Percentiles rank a stretch among this genome's conserved stretches.
These are phyloP conservation scores for Erannis defoliaria DNA, from an alignment of 2,888 invertebrate species.

Conservation along the genomic window DNA sequence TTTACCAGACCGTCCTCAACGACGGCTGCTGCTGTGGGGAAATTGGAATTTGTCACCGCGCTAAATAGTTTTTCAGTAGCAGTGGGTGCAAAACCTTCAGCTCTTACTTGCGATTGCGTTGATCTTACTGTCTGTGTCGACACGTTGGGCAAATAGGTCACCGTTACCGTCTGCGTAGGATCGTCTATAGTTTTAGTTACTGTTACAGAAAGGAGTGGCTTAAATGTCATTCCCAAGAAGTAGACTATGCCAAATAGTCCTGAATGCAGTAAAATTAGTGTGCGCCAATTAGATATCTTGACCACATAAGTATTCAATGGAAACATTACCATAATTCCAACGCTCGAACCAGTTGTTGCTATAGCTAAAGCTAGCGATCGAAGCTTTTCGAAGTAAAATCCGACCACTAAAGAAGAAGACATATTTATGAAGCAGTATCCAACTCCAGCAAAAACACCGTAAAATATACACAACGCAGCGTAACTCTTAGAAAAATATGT, in stretches of 20 bases:
- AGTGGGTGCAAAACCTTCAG: slow-evolving; percentile 51
- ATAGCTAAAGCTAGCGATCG: slow-evolving; percentile 72
- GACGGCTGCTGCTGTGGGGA: slow-evolving; percentile 74
- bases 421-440: slow-evolving; percentile 74
- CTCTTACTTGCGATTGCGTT: slow-evolving; percentile 51
- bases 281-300: slow-evolving; percentile 71
- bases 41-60: slow-evolving; percentile 65
- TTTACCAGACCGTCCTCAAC: slow-evolving; percentile 55
- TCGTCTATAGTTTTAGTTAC: slow-evolving; percentile 67
- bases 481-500: slow-evolving; percentile 68
- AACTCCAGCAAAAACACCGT: slow-evolving; percentile 69
- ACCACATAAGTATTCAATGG: slow-evolving; percentile 68
- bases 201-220: slow-evolving; percentile 71
- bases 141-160: slow-evolving; percentile 74
- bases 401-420: slow-evolving; percentile 69
- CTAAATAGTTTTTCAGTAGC: slow-evolving; percentile 56
- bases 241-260: slow-evolving; percentile 69
- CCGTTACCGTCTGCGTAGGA: slow-evolving; percentile 65
- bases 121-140: slow-evolving; percentile 53
- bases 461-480: slow-evolving; percentile 63
- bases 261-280: slow-evolving; percentile 70
- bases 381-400: slow-evolving; percentile 78
- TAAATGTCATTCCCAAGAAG: slow-evolving; percentile 72
- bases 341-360: slow-evolving; percentile 70
- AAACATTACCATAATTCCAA: slow-evolving; percentile 72